Conservation (phyloP, 2,888 invertebrate genomes). For the Stomorhina lunata region DNA sequence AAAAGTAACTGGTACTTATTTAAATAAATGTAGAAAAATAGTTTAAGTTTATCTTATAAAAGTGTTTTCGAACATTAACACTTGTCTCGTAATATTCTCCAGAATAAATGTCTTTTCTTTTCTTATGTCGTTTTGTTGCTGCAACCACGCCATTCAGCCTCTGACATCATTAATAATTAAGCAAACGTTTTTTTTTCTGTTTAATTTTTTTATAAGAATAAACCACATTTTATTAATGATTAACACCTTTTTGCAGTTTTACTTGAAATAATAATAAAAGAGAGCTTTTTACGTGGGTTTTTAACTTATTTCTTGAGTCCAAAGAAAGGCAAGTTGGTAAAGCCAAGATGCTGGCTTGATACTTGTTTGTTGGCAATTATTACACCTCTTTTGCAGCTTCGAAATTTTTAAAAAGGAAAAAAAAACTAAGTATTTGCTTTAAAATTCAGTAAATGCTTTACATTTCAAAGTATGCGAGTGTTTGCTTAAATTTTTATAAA, state of each 20-base stretch:
- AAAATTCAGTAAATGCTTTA: conserved; percentile 20
- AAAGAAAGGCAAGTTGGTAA: not conserved
- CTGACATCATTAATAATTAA: conserved; percentile 62
- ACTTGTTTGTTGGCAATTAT: conserved; percentile 20
- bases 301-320: not conserved
- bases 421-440: not conserved
- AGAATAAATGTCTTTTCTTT: not conserved
- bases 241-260: conserved; percentile 52
- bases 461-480: not conserved
- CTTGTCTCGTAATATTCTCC: conserved; percentile 47
- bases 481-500: not conserved
- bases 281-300: conserved; percentile 38
- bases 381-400: conserved; percentile 27
- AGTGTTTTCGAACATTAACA: conserved; percentile 41
- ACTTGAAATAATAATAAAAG: not conserved
- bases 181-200: not conserved
- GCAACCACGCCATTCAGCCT: not conserved
- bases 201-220: not conserved
- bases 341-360: not conserved
- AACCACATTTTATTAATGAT: conserved; percentile 60
- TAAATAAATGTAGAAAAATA: not conserved
- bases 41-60: conserved; percentile 32
- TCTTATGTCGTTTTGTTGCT: not conserved
- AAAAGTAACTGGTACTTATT: not conserved
- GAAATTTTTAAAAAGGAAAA: too few relatives aligned